phyloP scores from a whole-genome alignment of 2,113 vertebrate genomes.

The Stigmatopora argus region DNA sequence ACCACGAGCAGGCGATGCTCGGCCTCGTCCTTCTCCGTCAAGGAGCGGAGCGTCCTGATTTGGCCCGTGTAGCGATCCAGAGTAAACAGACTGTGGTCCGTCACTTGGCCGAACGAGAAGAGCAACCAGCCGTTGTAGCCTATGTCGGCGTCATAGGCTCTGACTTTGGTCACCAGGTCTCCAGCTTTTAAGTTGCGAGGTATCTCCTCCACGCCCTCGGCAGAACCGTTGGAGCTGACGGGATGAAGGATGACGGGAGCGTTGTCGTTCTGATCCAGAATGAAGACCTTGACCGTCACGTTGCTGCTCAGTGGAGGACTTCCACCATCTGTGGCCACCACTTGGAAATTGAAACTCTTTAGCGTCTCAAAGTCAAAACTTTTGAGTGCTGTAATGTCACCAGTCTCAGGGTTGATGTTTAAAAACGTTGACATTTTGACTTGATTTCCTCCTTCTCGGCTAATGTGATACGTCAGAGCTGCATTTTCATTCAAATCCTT shows the following conservation, averaged over 20 bases:
- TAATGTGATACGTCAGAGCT: conserved; percentile 39
- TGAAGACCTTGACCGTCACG: conserved; percentile 44
- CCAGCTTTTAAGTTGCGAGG: conserved; percentile 57
- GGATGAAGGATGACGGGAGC: conserved; percentile 65
- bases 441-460: background rate
- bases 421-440: conserved; percentile 34
- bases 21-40: too few species aligned
- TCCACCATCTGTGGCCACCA: conserved; percentile 61
- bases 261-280: conserved; percentile 66
- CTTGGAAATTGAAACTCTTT: conserved; percentile 63
- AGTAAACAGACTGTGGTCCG: too few species aligned
- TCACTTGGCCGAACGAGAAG: conserved; percentile 33
- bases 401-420: conserved; percentile 53
- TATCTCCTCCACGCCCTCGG: conserved; percentile 39
- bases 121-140: conserved; percentile 67
- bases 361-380: conserved; percentile 66
- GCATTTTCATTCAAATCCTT: conserved; percentile 59
- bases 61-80: too few species aligned
- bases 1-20: conserved; percentile 39
- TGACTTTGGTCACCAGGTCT: conserved; percentile 63
- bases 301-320: conserved; percentile 56
- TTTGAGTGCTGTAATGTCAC: conserved; percentile 40
- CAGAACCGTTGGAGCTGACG: conserved; percentile 56
- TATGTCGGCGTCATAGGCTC: conserved; percentile 64
- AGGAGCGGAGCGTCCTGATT: too few species aligned